Base-by-base conservation (phyloP, 2,888 invertebrate species). In the Papilio elwesi region DNA sequence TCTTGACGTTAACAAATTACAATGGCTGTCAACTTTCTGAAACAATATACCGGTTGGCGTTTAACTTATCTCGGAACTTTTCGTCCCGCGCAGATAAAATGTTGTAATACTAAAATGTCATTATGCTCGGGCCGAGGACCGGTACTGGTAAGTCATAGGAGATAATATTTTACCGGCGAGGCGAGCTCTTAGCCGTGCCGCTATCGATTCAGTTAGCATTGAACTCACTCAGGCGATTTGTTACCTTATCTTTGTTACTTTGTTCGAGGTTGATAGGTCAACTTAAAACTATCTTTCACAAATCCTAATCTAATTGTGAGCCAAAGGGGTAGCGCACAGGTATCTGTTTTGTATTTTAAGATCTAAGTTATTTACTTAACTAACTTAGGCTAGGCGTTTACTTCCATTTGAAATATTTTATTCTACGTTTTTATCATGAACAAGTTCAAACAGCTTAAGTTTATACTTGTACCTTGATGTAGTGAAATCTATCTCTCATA, bases 41-140 rank as follows among this genome's bases (percentile, higher is more conserved):
- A 92, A 93, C 93, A 92, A 93, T 93, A 92, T 91, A 92, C 90
- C 88, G 88, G 89, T 90, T 89, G 90, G 88, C 90, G 93, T 92
- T 93, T 92, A 92, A 90, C 86, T 92, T 92, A 93, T 92, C 93
- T 93, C 79, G 80, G 83, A 84, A 90, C 88, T 92, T 92, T 91
- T 92, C 90, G 90, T 90, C 89, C 89, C 86, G 85, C 87, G 86
- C 89, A 91, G 92, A 93, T 93, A 93, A 91, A 90, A 87, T 89
- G 91, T 90, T 92, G 91, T 92, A 92, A 89, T 90, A 92, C 91
- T 92, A 91, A 93, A 93, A 92, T 92, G 92, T 92, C 92, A 93
- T 93, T 92, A 91, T 89, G 90, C 87, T 88, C 85, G 81, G 87
- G 49, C 15, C 82, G 87, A 86, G 84, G 55, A 55, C 85, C 85